These are phyloP conservation scores for Homalodisca vitripennis DNA, from an alignment of 1,140 invertebrate genomes.

Conservation along the genomic window DNA sequence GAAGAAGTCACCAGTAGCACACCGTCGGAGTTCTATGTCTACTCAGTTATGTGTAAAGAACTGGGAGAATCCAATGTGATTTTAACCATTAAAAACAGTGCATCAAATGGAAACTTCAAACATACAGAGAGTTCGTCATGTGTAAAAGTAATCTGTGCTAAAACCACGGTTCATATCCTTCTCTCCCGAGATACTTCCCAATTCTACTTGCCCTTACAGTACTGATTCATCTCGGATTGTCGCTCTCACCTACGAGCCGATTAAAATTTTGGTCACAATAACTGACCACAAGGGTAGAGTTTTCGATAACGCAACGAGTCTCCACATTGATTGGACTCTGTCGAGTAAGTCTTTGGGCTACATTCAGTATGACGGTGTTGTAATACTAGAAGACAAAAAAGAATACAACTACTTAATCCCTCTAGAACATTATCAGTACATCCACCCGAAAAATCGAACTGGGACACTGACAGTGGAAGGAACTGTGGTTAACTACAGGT, in stretches of 20 bases:
- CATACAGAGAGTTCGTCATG: slow-evolving; percentile 43
- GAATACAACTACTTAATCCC: slow-evolving; percentile 39
- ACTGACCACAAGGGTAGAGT: slow-evolving; percentile 66
- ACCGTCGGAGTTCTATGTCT: slow-evolving; percentile 53
- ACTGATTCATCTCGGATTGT: slow-evolving; percentile 57
- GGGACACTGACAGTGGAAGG: slow-evolving; percentile 61
- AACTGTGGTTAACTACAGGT: slow-evolving; percentile 60
- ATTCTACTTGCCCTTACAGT: slow-evolving; percentile 35
- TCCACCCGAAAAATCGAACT: slow-evolving; percentile 57
- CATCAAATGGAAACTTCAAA: slow-evolving; percentile 52
- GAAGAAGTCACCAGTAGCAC: slow-evolving; percentile 39
- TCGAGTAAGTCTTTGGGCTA: slow-evolving; percentile 34
- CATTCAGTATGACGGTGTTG: slow-evolving; percentile 32
- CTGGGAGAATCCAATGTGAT: slow-evolving; percentile 58
- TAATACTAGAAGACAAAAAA: slow-evolving; percentile 38
- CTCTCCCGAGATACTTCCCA: slow-evolving; percentile 50
- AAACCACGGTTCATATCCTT: slow-evolving; percentile 61
- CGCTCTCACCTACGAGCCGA: slow-evolving; percentile 59
- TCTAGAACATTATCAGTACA: slow-evolving; percentile 56
- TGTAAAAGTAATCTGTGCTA: slow-evolving; percentile 51
- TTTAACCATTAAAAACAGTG: slow-evolving; percentile 57
- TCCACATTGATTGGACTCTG: slow-evolving; percentile 66
- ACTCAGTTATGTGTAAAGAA: slow-evolving; percentile 52
- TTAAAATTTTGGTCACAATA: slow-evolving; percentile 65
- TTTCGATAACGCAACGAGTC: slow-evolving; percentile 77